Conservation (phyloP, 2,797 vertebrate genomes). For the Tympanoctomys barrerae region DNA sequence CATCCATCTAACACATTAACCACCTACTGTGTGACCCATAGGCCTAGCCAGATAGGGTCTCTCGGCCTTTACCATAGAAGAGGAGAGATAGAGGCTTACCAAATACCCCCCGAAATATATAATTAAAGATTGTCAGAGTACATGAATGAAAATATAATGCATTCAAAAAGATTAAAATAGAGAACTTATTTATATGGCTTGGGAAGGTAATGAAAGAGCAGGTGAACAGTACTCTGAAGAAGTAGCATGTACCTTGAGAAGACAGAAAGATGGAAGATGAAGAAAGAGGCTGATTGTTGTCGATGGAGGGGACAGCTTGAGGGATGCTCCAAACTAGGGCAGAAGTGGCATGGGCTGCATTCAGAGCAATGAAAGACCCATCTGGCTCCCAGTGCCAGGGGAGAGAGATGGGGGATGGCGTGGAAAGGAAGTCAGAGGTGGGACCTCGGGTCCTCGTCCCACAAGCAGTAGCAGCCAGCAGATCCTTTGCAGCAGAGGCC, state of each 20-base stretch:
- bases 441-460: neutral
- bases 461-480: neutral
- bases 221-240: neutral
- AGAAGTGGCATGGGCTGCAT: neutral
- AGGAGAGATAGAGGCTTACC: neutral
- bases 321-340: neutral
- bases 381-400: neutral
- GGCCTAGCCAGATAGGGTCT: neutral
- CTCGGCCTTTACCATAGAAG: neutral
- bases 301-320: neutral
- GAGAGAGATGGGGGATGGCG: neutral
- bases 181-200: neutral
- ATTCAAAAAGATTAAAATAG: slow-evolving; percentile 40
- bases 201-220: neutral
- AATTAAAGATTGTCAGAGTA: neutral
- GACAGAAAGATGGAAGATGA: neutral
- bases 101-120: neutral
- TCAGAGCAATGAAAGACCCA: neutral
- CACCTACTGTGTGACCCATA: neutral
- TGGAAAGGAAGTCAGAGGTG: neutral
- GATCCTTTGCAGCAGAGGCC: neutral
- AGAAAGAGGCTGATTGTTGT: neutral
- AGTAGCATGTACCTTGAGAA: neutral
- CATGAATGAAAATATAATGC: neutral
- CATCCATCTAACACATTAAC: neutral